Base-by-base conservation (phyloP, 2,113 vertebrate species). In the Odocoileus hemionus region DNA sequence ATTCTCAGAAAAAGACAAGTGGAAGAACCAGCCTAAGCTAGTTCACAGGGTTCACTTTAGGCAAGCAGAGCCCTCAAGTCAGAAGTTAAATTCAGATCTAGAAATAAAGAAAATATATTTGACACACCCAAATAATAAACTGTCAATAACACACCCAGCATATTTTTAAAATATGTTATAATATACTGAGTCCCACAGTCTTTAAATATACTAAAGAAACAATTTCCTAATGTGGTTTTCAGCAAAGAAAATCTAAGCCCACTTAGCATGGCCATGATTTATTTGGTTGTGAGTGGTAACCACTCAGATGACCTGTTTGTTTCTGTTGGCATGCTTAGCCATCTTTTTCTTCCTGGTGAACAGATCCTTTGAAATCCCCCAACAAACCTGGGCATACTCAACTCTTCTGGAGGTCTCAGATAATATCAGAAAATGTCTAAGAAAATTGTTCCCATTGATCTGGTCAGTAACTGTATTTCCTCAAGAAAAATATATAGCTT, bases 81-180 rank as follows among this genome's bases (percentile, higher is more conserved):
- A 79, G 67, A 96, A 67, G 70, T 79, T 83, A 83, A 89, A 58
- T n/a, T 60, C 50, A 79, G 5, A 86, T 36, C 7, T 70, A 70
- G 78, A 92, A 93, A 96, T 93, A 52, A 91, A 91, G 45, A 85
- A 87, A 90, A 67, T 26, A 30, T 47, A 86, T 84, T 92, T 14
- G 28, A 92, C 82, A 95, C 2, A 91, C 16, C 17, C 17, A 50
- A 87, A 95, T 25, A 79, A 26, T 60, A 94, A 61, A 36, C 26
- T 79, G 7, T 3, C 47, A 45, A 43, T 87, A 70, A 92, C 70
- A 55, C 58, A 45, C 33, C 30, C 55, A 86, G 15, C 2, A 39
- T 5, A 60, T 61, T 96, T 95, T 83, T 13, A 70, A 80, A 85
- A 36, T 33, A 84, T 10, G 58, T n/a, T 19, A 23, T 10, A 96